phyloP scores from a whole-genome alignment of 2,888 invertebrate species.

The Carabus problematicus region DNA sequence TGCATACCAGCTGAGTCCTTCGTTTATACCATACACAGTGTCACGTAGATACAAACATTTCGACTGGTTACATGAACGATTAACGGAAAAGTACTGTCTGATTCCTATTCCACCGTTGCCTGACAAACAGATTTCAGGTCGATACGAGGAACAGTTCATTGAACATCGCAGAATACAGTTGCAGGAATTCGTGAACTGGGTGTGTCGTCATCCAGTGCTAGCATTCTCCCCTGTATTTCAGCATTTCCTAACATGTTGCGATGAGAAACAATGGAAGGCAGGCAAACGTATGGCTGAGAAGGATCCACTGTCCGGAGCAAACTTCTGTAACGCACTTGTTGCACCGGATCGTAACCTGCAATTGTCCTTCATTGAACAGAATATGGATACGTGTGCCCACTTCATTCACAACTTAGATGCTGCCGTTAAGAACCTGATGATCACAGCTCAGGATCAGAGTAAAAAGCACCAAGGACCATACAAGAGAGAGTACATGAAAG shows the following conservation, averaged over 20 bases:
- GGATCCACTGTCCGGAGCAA: constrained; percentile 88
- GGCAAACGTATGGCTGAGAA: constrained; percentile 96
- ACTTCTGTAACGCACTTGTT: constrained; percentile 88
- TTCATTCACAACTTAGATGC: constrained; percentile 88
- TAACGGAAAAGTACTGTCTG: constrained; percentile 92
- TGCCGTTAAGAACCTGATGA: constrained; percentile 82
- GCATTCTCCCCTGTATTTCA: constrained; percentile 93
- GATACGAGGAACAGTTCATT: constrained; percentile 97
- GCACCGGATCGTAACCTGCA: constrained; percentile 82
- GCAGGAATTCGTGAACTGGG: constrained; percentile 96
- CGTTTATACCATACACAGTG: constrained; percentile 92
- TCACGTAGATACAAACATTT: constrained; percentile 97
- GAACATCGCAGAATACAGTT: constrained; percentile 92
- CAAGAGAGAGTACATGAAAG: constrained; percentile 89
- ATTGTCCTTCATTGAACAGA: constrained; percentile 77
- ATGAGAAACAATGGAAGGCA: constrained; percentile 96
- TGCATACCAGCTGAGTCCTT: constrained; percentile 94
- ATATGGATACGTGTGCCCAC: constrained; percentile 82
- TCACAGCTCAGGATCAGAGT: constrained; percentile 82
- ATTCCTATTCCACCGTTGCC: constrained; percentile 97
- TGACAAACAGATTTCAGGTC: constrained; percentile 96
- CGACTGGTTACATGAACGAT: constrained; percentile 96
- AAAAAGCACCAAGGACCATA: constrained; percentile 87
- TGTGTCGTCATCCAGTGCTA: constrained; percentile 95
- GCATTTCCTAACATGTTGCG: constrained; percentile 96